Percentiles rank a stretch among this genome's conserved stretches.
Conservation (phyloP, 2,888 invertebrate genomes). For the Operophtera brumata region DNA sequence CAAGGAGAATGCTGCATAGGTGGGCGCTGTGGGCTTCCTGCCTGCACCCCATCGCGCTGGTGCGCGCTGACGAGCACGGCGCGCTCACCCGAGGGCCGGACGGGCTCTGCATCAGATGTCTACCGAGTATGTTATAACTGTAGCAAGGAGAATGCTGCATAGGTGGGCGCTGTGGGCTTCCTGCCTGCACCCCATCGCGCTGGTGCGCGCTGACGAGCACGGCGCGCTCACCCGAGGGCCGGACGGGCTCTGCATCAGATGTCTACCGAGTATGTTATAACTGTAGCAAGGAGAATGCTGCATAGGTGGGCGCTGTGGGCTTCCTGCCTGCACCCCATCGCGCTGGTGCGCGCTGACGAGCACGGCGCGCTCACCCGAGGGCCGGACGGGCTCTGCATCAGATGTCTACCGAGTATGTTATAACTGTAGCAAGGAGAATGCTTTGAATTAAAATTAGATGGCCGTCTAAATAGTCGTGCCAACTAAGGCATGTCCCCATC, state of each 20-base stretch:
- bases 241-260: slow-evolving; percentile 88
- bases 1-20: too few relatives aligned
- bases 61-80: slow-evolving; percentile 86
- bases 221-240: slow-evolving; percentile 87
- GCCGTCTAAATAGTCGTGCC: too few relatives aligned
- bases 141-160: too few relatives aligned
- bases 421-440: too few relatives aligned
- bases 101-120: slow-evolving; percentile 89
- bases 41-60: slow-evolving; percentile 88
- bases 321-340: slow-evolving; percentile 92
- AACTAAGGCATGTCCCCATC: too few relatives aligned
- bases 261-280: slow-evolving; percentile 87
- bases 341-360: slow-evolving; percentile 85
- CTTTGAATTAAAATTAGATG: too few relatives aligned
- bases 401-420: slow-evolving; percentile 88
- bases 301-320: slow-evolving; percentile 93
- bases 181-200: slow-evolving; percentile 89
- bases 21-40: slow-evolving; percentile 96
- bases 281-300: too few relatives aligned
- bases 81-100: slow-evolving; percentile 85
- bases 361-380: slow-evolving; percentile 88
- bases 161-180: slow-evolving; percentile 95
- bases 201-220: slow-evolving; percentile 85
- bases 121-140: slow-evolving; percentile 86
- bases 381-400: slow-evolving; percentile 86